phyloP scores from a whole-genome alignment of 2,797 vertebrate genomes.

The Danio albolineatus region DNA sequence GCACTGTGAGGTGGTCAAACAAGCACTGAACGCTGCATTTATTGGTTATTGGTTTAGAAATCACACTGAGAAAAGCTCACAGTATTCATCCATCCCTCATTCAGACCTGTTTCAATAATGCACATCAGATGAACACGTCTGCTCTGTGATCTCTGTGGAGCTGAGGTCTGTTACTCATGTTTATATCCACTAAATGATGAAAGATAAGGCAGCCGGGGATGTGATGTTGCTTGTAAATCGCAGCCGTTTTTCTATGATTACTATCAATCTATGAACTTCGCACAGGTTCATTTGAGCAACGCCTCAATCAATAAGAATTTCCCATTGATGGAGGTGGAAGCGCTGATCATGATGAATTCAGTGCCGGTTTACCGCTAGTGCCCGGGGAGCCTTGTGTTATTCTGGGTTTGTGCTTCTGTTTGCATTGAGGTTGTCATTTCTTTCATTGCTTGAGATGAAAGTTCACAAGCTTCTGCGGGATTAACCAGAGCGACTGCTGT shows the following conservation, averaged over 20 bases:
- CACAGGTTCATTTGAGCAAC: conserved; percentile 26
- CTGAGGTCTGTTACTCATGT: background rate
- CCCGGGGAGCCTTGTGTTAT: background rate
- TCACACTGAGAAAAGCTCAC: background rate
- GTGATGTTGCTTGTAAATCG: background rate
- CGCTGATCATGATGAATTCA: conserved; percentile 9
- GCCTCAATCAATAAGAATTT: conserved; percentile 14
- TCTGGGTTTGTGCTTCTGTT: background rate
- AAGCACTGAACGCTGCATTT: conserved; percentile 10
- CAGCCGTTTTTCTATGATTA: conserved; percentile 1
- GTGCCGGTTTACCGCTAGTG: background rate
- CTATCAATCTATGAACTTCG: conserved; percentile 16
- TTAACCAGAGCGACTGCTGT: background rate
- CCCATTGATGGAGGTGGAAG: background rate
- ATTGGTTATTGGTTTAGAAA: background rate
- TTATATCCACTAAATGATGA: background rate
- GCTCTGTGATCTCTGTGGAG: background rate
- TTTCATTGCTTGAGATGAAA: background rate
- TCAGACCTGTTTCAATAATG: background rate
- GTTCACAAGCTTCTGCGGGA: background rate
- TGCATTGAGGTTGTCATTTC: background rate
- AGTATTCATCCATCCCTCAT: background rate
- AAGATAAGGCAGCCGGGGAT: background rate
- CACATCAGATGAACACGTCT: background rate
- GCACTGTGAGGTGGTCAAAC: conserved; percentile 18